phyloP scores from a whole-genome alignment of 2,888 invertebrate genomes.

The Drosophila yooni region DNA sequence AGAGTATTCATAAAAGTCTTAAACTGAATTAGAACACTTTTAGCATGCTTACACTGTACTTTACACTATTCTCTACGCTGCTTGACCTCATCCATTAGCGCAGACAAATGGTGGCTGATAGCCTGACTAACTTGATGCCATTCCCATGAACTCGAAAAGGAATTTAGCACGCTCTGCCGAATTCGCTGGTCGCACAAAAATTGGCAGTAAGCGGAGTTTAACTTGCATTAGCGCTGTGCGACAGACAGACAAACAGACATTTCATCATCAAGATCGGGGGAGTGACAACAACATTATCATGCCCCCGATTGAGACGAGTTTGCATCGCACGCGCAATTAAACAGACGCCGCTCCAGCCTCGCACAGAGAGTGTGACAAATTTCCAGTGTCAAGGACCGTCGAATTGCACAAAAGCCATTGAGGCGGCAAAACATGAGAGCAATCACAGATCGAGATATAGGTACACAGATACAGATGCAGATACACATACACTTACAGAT shows the following conservation, averaged over 20 bases:
- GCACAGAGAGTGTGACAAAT: slow-evolving; percentile 69
- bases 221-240: slow-evolving; percentile 79
- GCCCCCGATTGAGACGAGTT: slow-evolving; percentile 65
- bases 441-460: slow-evolving; percentile 75
- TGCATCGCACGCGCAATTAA: slow-evolving; percentile 79
- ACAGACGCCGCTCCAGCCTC: slow-evolving; percentile 42
- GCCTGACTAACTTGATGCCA: slow-evolving; percentile 16
- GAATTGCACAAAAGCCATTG: slow-evolving; percentile 58
- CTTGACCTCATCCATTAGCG: slow-evolving; percentile 52
- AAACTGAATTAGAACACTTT: background rate
- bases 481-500: slow-evolving; percentile 23
- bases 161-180: slow-evolving; percentile 50
- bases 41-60: slow-evolving; percentile 6
- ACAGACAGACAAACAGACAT: slow-evolving; percentile 45
- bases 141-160: slow-evolving; percentile 59
- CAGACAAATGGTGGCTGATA: slow-evolving; percentile 11
- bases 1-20: background rate
- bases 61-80: slow-evolving; percentile 38
- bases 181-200: slow-evolving; percentile 57
- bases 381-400: slow-evolving; percentile 58
- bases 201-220: slow-evolving; percentile 81
- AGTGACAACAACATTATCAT: slow-evolving; percentile 46
- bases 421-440: slow-evolving; percentile 80
- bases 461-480: slow-evolving; percentile 47
- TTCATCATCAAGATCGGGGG: slow-evolving; percentile 76